phyloP scores from a whole-genome alignment of 2,888 invertebrate genomes.

The Leptinotarsa peninsularis region DNA sequence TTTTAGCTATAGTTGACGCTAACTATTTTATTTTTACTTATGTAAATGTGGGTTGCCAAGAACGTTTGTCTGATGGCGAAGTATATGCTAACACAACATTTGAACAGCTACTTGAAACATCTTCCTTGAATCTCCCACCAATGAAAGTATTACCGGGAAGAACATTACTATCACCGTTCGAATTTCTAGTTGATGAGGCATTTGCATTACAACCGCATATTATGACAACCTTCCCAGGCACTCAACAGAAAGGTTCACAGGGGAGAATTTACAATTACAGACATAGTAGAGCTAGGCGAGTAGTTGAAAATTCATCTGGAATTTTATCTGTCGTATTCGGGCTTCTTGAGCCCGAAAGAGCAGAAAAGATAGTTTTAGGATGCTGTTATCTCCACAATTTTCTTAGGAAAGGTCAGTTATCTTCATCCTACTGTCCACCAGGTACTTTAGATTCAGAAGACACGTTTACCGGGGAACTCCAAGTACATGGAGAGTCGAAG shows the following conservation, averaged over 20 bases:
- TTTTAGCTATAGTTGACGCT: not conserved
- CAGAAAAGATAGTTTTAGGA: slow-evolving; percentile 9
- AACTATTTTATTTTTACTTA: too few relatives aligned
- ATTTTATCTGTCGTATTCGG: slow-evolving; percentile 21
- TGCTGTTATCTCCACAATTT: not conserved
- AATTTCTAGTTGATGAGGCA: too few relatives aligned
- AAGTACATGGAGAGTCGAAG: slow-evolving; percentile 36
- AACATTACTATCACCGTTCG: not conserved
- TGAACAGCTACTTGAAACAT: too few relatives aligned
- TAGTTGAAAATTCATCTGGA: slow-evolving; percentile 22
- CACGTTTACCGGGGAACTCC: slow-evolving; percentile 31
- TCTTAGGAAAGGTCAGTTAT: not conserved
- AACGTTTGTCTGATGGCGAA: too few relatives aligned
- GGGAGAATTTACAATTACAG: slow-evolving; percentile 10
- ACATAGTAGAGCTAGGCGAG: slow-evolving; percentile 14
- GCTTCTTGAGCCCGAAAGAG: not conserved
- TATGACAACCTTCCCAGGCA: not conserved
- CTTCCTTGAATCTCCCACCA: not conserved
- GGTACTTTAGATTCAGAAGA: slow-evolving; percentile 39
- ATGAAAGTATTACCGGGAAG: not conserved
- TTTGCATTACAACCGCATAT: too few relatives aligned
- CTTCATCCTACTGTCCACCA: slow-evolving; percentile 22
- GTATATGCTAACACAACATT: too few relatives aligned
- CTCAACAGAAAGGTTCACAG: not conserved
- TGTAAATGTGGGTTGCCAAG: too few relatives aligned